Evolutionary conservation across 2,797 vertebrate species (phyloP).

Genomic region (Babyrousa celebensis): DNA sequence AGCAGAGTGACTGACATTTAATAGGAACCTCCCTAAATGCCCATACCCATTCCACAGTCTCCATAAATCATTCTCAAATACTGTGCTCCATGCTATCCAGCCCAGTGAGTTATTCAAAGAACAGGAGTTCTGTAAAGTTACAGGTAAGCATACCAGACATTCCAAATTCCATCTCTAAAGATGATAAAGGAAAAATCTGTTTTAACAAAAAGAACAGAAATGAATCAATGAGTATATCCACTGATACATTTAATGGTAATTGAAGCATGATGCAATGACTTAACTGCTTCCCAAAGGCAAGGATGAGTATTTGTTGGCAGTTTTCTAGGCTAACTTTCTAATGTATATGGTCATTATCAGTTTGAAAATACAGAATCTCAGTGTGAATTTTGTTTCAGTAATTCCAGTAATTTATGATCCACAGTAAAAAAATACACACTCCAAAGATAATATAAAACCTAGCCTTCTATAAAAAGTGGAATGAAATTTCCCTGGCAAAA

Average conservation of each 20-base stretch:
- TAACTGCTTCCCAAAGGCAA: constrained; percentile 51
- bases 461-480: constrained; percentile 6
- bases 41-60: not conserved
- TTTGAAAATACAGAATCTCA: constrained; percentile 47
- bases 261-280: constrained; percentile 21
- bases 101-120: not conserved
- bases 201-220: constrained; percentile 47
- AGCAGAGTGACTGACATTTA: not conserved
- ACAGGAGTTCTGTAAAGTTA: constrained; percentile 1
- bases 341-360: constrained; percentile 15
- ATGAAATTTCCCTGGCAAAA: constrained; percentile 66
- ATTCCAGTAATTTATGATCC: constrained; percentile 58
- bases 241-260: not conserved
- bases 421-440: constrained; percentile 52
- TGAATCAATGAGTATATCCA: constrained; percentile 11
- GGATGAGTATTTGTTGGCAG: constrained; percentile 20
- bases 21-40: not conserved
- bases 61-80: not conserved
- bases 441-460: constrained; percentile 58
- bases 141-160: not conserved
- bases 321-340: constrained; percentile 11
- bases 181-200: not conserved
- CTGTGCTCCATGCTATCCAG: not conserved
- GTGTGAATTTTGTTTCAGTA: constrained; percentile 58
- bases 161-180: not conserved